Evolutionary conservation across 2,797 vertebrate genomes (phyloP).

Genomic region (Ispidina picta): DNA sequence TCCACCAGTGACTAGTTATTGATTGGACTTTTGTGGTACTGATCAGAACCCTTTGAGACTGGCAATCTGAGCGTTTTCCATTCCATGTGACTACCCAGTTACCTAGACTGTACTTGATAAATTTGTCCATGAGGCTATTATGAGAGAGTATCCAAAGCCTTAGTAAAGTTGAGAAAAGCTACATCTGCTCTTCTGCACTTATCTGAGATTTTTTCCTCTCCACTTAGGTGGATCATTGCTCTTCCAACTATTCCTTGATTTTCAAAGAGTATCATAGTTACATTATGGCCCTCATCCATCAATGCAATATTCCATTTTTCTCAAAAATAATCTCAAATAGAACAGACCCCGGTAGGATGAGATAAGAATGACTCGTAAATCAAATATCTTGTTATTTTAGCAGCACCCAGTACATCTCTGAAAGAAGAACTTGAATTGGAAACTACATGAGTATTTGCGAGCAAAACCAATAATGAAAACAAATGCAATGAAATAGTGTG

Average conservation of each 20-base stretch:
- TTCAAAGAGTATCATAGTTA: neutral
- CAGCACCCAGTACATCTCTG: neutral
- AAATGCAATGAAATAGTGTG: conserved; percentile 12
- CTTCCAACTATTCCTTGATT: neutral
- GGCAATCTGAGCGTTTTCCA: neutral
- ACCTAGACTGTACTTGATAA: neutral
- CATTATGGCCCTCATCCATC: neutral
- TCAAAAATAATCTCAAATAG: neutral
- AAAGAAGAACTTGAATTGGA: conserved; percentile 9
- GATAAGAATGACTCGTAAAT: neutral
- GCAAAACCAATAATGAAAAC: neutral
- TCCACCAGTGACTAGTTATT: neutral
- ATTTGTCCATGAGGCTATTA: neutral
- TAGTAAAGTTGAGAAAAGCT: neutral
- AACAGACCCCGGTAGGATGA: neutral
- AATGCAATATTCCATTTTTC: neutral
- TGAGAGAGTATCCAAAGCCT: neutral
- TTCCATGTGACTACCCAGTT: neutral
- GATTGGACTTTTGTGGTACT: neutral
- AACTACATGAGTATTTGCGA: neutral
- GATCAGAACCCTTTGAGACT: neutral
- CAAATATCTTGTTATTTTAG: neutral
- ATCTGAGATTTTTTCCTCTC: neutral
- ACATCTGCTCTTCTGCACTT: neutral
- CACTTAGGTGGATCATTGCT: neutral